Base-by-base conservation (phyloP, 2,888 invertebrate species). In the Lepidochitona cinerea region DNA sequence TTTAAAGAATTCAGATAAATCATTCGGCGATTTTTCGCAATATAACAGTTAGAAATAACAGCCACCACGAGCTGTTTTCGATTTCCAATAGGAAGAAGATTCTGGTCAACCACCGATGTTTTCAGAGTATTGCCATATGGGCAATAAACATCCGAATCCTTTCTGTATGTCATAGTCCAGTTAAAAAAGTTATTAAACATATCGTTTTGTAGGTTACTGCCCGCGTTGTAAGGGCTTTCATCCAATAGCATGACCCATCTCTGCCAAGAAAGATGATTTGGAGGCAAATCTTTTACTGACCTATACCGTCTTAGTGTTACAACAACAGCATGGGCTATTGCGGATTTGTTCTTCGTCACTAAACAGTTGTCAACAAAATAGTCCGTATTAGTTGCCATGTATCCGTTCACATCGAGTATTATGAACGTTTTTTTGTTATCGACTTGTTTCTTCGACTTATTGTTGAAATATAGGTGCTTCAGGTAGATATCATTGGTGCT, bases 161-260 rank as follows among this genome's bases (percentile, higher is more conserved):
- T 66, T 4, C 35, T 3, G 35, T 66, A 33, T 3, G 66, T 66
- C 66, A 66, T 66, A n/a, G 66, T 66, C 66, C 66, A 66, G 37
- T 66, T 66, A 35, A 66, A 66, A 18, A 66, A n/a, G n/a, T 66
- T 14, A n/a, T 37, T 35, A 35, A 66, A 37, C 33, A 37, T 32
- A 66, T 36, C 66, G 35, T 2, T 35, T 9, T 36, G 5, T 14
- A 3, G 12, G 2, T n/a, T 18, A n/a, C 3, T 36, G 5, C 35
- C 2, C 12, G 33, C 12, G n/a, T 66, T 18, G 2, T 36, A 3
- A 1, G 66, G 66, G 37, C 35, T 37, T 36, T 66, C 66, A 37
- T 66, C 66, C n/a, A 33, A 14, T 1, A 66, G 12, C 66, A 33
- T 36, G 1, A 66, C 35, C 66, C 66, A 66, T 14, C 66, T 33